Conservation (phyloP, 2,888 invertebrate genomes). For the Tridacna gigas region DNA sequence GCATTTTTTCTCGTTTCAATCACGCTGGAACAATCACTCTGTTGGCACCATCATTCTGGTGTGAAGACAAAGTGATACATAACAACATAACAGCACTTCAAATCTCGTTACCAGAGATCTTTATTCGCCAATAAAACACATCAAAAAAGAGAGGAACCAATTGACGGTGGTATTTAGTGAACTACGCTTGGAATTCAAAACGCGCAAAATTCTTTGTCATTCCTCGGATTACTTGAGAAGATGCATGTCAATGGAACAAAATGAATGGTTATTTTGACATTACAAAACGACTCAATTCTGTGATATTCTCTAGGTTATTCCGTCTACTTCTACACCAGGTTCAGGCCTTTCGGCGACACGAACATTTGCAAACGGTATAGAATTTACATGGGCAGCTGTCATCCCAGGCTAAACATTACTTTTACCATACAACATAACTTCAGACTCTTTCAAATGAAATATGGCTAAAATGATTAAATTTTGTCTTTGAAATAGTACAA, state of each 20-base stretch:
- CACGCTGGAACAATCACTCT: background rate
- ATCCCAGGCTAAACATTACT: too few species aligned
- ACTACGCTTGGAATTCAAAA: constrained; percentile 17
- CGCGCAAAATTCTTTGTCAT: constrained; percentile 12
- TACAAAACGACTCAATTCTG: too few species aligned
- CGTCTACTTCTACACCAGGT: too few species aligned
- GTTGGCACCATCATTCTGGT: background rate
- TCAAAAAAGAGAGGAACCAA: background rate
- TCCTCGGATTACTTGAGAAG: background rate
- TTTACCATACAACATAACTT: too few species aligned
- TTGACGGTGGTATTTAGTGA: constrained; percentile 12
- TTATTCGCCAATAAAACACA: constrained; percentile 22
- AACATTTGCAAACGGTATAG: too few species aligned
- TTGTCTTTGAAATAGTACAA: background rate
- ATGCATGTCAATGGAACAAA: too few species aligned
- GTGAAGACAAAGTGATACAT: constrained; percentile 5
- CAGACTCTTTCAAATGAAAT: too few species aligned
- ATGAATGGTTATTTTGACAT: too few species aligned
- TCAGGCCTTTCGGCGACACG: too few species aligned
- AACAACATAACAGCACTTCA: constrained; percentile 7
- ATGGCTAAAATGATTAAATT: background rate
- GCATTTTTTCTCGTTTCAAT: background rate
- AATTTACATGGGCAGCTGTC: too few species aligned
- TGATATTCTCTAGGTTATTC: too few species aligned
- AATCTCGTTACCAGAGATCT: constrained; percentile 3